Evolutionary conservation across 2,888 invertebrate species (phyloP).

Genomic region (Leptinotarsa peninsularis): DNA sequence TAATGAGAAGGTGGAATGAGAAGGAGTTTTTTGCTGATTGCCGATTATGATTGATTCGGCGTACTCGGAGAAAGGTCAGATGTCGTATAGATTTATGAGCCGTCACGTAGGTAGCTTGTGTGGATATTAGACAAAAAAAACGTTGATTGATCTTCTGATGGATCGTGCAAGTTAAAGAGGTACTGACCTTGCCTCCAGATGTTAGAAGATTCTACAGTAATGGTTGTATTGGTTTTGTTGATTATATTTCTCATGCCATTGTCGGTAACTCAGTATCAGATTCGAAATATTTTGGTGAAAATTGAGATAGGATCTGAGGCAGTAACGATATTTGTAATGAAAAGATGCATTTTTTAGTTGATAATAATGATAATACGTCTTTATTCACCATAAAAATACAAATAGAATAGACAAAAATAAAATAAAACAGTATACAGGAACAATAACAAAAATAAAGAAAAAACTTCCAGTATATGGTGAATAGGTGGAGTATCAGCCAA

Average conservation of each 20-base stretch:
- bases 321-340: too few relatives aligned
- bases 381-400: too few relatives aligned
- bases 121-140: constrained; percentile 12
- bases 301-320: neutral
- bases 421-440: too few relatives aligned
- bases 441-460: too few relatives aligned
- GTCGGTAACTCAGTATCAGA: neutral
- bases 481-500: too few relatives aligned
- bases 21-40: constrained; percentile 14
- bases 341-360: too few relatives aligned
- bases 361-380: too few relatives aligned
- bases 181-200: constrained; percentile 8
- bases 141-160: constrained; percentile 7
- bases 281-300: neutral
- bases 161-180: neutral
- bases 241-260: neutral
- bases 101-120: constrained; percentile 15
- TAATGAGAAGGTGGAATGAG: constrained; percentile 5
- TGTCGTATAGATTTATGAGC: constrained; percentile 13
- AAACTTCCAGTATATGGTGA: too few relatives aligned
- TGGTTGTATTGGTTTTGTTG: neutral
- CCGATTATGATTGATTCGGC: constrained; percentile 18
- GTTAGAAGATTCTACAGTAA: neutral
- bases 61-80: constrained; percentile 8
- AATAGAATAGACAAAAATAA: too few relatives aligned